Evolutionary conservation across 2,888 invertebrate genomes (phyloP), one percentile per base, ranked within the genome.

Genomic region (Hesperia comma): DNA sequence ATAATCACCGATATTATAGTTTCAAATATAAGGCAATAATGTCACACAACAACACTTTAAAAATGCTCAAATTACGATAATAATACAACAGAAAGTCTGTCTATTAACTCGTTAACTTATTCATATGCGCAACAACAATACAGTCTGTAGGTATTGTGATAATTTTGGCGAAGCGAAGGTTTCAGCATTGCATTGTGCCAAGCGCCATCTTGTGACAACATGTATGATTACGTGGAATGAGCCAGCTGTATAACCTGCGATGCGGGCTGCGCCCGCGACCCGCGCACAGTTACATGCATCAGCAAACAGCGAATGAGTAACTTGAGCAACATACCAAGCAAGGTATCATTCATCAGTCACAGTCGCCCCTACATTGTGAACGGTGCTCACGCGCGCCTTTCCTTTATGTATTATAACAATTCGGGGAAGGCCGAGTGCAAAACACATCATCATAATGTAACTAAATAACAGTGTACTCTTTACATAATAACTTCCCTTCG

Each of bases 381-480:
- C 78, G 88, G 87, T 81, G 85, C 79, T 77, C 74, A 77, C 78
- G 80, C 79, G 85, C 82, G 81, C 81, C 76, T 70, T 75, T 75
- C 74, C 76, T 79, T 71, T 77, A 84, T 83, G 85, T 79, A 73
- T 77, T 74, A 73, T 77, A 72, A 81, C 80, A 75, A 75, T 76
- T 79, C 82, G 84, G 77, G 82, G 85, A 83, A 84, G 82, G 84
- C 84, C 79, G 81, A 82, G 84, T 80, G 82, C 82, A 78, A 76
- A 83, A 83, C 82, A 85, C 82, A 83, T 82, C 82, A 87, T 77
- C 91, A 92, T 85, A 89, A 92, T 92, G 92, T 92, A 90, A 92
- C 85, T 82, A 82, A 86, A 83, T 77, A 83, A 76, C 69, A 84
- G 84, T 86, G 88, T 77, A 79, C 79, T 75, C 78, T 78, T 76